phyloP scores from a whole-genome alignment of 2,888 invertebrate species.

The Mesorhabditis sp. region DNA sequence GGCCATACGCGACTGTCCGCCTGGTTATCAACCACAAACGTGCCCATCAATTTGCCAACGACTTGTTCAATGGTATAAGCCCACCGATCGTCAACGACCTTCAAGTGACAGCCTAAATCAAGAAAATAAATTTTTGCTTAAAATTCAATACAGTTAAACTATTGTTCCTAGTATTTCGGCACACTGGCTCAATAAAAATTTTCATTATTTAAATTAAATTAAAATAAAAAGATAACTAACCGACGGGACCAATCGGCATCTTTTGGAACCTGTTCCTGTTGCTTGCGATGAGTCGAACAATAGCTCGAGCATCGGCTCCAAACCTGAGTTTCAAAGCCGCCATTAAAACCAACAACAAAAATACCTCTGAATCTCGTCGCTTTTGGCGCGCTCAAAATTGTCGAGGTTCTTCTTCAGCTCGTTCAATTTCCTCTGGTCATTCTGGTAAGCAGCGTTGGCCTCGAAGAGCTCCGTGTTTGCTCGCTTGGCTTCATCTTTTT shows the following conservation, averaged over 20 bases:
- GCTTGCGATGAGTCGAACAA: slow-evolving; percentile 23
- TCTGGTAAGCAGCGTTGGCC: not conserved
- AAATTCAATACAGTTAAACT: not conserved
- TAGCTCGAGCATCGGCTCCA: slow-evolving; percentile 27
- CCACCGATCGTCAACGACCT: slow-evolving; percentile 40
- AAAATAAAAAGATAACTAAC: slow-evolving; percentile 16
- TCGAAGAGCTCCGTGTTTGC: not conserved
- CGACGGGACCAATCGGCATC: slow-evolving; percentile 47
- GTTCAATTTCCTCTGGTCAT: not conserved
- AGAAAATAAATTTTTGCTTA: not conserved
- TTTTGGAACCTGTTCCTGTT: slow-evolving; percentile 22
- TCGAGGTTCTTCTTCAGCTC: not conserved
- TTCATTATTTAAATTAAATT: not conserved
- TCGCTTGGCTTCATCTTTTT: slow-evolving; percentile 8
- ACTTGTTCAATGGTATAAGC: slow-evolving; percentile 33
- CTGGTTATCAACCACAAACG: slow-evolving; percentile 20
- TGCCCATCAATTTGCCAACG: slow-evolving; percentile 12
- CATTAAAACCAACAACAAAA: not conserved
- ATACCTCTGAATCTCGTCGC: not conserved
- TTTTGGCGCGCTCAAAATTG: not conserved
- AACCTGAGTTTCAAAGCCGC: slow-evolving; percentile 23
- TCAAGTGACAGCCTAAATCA: slow-evolving; percentile 30
- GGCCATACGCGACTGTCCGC: slow-evolving; percentile 15
- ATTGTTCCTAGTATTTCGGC: not conserved
- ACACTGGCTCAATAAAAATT: slow-evolving; percentile 8